A percentile compares a stretch with the other conserved stretches of the same genome.
Evolutionary conservation across 2,113 vertebrate genomes (phyloP).

Genomic region (Mobula hypostoma): DNA sequence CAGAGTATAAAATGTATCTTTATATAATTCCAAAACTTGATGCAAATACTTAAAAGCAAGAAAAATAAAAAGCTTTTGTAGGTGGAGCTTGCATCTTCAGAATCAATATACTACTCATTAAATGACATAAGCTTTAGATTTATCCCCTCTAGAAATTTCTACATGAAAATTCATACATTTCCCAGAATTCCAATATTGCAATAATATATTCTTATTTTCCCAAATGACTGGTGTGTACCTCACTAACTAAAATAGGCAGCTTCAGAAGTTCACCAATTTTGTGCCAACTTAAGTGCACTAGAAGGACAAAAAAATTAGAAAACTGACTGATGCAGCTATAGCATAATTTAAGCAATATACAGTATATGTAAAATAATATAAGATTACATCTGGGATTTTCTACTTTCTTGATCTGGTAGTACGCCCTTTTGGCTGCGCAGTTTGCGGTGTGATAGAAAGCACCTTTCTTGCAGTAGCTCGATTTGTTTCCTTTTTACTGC

Average conservation of each 20-base stretch:
- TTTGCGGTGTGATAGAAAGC: neutral
- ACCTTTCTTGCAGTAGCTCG: neutral
- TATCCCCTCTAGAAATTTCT: neutral
- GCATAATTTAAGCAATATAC: neutral
- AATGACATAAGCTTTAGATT: neutral
- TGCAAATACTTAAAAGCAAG: neutral
- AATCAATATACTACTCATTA: neutral
- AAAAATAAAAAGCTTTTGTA: neutral
- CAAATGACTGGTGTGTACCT: neutral
- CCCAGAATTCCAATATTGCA: neutral
- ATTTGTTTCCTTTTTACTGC: neutral
- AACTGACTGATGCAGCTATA: neutral
- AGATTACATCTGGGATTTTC: neutral
- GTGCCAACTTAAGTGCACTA: neutral
- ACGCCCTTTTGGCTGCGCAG: neutral
- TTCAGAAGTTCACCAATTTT: neutral
- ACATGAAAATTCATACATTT: neutral
- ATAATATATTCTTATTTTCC: slow-evolving; percentile 30
- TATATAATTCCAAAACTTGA: slow-evolving; percentile 24
- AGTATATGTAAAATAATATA: neutral
- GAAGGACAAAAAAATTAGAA: slow-evolving; percentile 1
- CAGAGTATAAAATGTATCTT: neutral
- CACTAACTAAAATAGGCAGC: neutral
- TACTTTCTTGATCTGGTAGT: slow-evolving; percentile 24
- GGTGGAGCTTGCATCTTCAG: neutral